phyloP scores from a whole-genome alignment of 2,797 vertebrate species.

The Intellagama lesueurii region DNA sequence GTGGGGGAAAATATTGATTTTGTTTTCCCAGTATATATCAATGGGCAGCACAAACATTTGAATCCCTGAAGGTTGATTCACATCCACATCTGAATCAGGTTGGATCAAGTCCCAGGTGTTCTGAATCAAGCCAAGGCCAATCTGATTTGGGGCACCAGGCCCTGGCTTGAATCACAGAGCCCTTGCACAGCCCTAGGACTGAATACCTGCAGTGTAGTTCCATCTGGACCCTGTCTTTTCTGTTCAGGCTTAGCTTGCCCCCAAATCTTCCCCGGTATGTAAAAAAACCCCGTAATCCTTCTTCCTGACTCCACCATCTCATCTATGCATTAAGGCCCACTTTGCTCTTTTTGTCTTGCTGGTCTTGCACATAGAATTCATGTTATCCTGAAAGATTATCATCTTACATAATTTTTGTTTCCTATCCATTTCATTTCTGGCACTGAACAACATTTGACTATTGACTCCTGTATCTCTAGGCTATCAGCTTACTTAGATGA shows the following conservation, averaged over 20 bases:
- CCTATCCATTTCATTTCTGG: not conserved
- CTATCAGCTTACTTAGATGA: not conserved
- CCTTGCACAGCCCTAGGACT: too few species aligned
- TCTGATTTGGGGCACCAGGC: too few species aligned
- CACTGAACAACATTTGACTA: not conserved
- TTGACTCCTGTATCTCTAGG: not conserved
- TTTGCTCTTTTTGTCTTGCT: not conserved
- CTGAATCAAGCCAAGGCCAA: too few species aligned
- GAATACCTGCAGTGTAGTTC: not conserved
- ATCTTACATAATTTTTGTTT: not conserved
- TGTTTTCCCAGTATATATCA: too few species aligned
- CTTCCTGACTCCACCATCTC: too few species aligned
- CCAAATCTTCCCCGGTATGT: not conserved
- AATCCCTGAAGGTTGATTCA: too few species aligned
- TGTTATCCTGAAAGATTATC: not conserved
- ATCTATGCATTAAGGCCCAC: not conserved
- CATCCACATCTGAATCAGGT: too few species aligned
- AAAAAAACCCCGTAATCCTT: not conserved
- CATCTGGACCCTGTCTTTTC: not conserved
- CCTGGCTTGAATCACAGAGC: too few species aligned
- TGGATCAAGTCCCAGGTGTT: too few species aligned
- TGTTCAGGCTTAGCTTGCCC: not conserved
- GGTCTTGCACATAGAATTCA: not conserved
- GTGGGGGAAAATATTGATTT: too few species aligned
- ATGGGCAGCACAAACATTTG: too few species aligned